These are phyloP conservation scores for Cordilura impudica DNA, from an alignment of 2,888 invertebrate genomes.

Conservation along the genomic window DNA sequence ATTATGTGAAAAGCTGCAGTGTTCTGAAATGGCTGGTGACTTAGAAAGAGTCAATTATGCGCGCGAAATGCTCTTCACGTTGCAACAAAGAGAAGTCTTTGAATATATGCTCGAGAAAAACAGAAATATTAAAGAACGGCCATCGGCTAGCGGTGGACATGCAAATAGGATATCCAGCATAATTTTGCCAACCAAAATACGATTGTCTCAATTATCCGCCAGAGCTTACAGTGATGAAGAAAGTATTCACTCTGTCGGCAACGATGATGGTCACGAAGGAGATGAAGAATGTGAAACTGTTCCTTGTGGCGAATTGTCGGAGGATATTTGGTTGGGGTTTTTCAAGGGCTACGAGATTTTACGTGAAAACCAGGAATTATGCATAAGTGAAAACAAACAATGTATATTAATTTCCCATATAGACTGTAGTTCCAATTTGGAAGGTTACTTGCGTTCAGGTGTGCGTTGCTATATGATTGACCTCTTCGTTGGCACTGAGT, in stretches of 20 bases:
- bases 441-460: slow-evolving; percentile 64
- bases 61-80: slow-evolving; percentile 64
- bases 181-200: slow-evolving; percentile 6
- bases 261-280: slow-evolving; percentile 1
- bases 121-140: not conserved
- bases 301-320: not conserved
- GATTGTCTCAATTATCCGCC: not conserved
- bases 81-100: slow-evolving; percentile 67
- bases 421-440: slow-evolving; percentile 8
- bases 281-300: not conserved
- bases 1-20: slow-evolving; percentile 67
- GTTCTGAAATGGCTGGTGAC: slow-evolving; percentile 64
- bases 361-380: slow-evolving; percentile 51
- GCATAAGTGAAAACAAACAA: slow-evolving; percentile 66
- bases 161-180: slow-evolving; percentile 10
- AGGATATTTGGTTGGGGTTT: slow-evolving; percentile 68
- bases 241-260: not conserved
- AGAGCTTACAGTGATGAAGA: not conserved
- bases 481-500: slow-evolving; percentile 68
- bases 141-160: too few relatives aligned
- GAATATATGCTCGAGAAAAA: not conserved
- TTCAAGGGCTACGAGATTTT: slow-evolving; percentile 70
- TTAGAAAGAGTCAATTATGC: slow-evolving; percentile 67
- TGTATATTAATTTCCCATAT: slow-evolving; percentile 66
- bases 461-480: slow-evolving; percentile 71